A percentile compares a stretch with the other conserved stretches of the same genome.
Conservation (phyloP, 2,113 vertebrate species). For the Lophotis ruficrista region DNA sequence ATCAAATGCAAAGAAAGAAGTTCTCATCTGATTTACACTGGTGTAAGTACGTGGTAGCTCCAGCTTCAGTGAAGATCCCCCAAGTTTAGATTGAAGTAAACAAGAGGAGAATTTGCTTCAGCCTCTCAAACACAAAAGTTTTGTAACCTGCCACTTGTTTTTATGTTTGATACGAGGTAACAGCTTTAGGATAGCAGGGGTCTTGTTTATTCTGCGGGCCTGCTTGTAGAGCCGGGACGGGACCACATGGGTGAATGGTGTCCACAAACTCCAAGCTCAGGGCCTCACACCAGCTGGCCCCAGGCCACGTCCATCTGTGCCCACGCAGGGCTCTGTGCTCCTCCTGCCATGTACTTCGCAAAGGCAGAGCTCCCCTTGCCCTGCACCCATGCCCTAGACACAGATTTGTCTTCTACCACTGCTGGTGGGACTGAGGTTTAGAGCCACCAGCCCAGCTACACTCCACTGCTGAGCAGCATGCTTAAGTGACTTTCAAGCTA, state of each 20-base stretch:
- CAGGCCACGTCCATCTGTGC: neutral
- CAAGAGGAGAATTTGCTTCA: neutral
- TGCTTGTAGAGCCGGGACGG: neutral
- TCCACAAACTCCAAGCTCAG: neutral
- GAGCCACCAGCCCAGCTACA: neutral
- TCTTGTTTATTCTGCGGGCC: neutral
- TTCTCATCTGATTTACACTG: neutral
- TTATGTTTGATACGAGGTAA: neutral
- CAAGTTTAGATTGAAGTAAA: neutral
- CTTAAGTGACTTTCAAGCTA: neutral
- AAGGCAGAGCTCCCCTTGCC: neutral
- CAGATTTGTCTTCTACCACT: neutral
- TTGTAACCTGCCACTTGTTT: neutral
- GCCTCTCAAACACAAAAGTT: neutral
- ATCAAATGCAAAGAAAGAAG: neutral
- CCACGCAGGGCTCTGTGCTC: neutral
- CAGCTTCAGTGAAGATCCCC: neutral
- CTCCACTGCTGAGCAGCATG: accelerated
- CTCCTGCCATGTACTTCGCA: accelerated
- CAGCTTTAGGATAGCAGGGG: neutral
- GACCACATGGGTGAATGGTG: neutral
- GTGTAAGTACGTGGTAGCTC: neutral
- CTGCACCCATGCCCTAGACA: accelerated
- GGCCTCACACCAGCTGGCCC: neutral
- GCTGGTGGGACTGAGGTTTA: neutral